A percentile compares a stretch with the other conserved stretches of the same genome.
Conservation (phyloP, 2,888 invertebrate species). For the Chloromyia formosa region DNA sequence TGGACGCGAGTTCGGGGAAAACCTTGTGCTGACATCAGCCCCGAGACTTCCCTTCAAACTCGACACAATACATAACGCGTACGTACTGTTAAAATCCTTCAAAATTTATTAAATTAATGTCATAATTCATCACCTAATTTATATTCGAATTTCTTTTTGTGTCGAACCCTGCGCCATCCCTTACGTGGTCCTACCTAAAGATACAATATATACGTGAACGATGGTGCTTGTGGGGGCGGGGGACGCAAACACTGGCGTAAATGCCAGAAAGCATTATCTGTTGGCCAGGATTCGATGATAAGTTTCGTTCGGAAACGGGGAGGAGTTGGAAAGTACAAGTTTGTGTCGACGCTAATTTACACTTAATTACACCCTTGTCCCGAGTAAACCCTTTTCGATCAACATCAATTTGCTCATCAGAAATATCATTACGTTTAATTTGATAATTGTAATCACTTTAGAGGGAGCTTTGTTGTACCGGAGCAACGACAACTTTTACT, state of each 20-base stretch:
- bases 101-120: conserved; percentile 37
- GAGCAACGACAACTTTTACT: background rate
- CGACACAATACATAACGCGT: background rate
- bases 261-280: conserved; percentile 13
- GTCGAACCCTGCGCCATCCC: too few relatives aligned
- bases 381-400: conserved; percentile 42
- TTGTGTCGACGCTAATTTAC: conserved; percentile 32
- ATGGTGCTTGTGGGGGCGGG: too few relatives aligned
- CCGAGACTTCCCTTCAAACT: too few relatives aligned
- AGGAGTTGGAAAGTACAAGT: conserved; percentile 20
- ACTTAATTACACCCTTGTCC: conserved; percentile 39
- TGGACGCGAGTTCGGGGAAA: too few relatives aligned
- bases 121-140: conserved; percentile 34
- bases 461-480: conserved; percentile 1
- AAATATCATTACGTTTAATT: conserved; percentile 40
- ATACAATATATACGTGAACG: too few relatives aligned
- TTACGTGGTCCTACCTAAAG: too few relatives aligned
- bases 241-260: too few relatives aligned
- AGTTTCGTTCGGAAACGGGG: too few relatives aligned
- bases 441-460: conserved; percentile 43
- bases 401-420: conserved; percentile 43
- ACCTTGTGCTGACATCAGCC: too few relatives aligned
- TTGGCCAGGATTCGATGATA: background rate
- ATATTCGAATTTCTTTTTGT: background rate
- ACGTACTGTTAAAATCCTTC: background rate